Base-by-base conservation (phyloP, 2,797 vertebrate genomes). In the Notamacropus eugenii region DNA sequence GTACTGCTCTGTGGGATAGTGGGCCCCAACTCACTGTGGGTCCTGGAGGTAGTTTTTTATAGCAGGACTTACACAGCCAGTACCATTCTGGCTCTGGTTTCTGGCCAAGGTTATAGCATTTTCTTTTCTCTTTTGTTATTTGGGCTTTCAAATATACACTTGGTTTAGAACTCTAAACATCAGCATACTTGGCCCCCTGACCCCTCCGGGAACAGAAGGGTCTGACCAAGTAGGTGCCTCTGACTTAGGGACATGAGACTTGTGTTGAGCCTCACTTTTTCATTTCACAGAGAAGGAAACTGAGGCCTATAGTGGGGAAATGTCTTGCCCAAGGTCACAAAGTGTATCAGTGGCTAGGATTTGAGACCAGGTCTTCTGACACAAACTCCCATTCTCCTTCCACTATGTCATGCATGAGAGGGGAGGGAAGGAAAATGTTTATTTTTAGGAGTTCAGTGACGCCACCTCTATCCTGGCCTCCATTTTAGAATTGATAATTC, bases 401-500 rank as follows among this genome's bases (percentile, higher is more conserved):
- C 19, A 46, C 67, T 46, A 16, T 54, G 55, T 92, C 59, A 1
- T 34, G 5, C 59, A 1, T 34, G 5, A 0, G 27, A 34, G 55
- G 5, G 3, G 52, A 31, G 40, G 24, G 8, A 19, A 28, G 34
- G 40, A 55, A 13, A 31, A 55, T 22, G n/a, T 29, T 74, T 46
- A 52, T 87, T 93, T 92, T 54, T n/a, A n/a, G 57, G 4, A 14
- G 55, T 56, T 90, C 3, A 5, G 16, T 19, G 94, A 62, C 0
- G 0, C 50, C 59, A 54, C 54, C 62, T 55, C 67, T 4, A 1
- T 74, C 82, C 46, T 19, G n/a, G 5, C 57, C 93, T 93, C 91
- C 46, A 1, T 90, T 31, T 54, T 10, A 24, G 74, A 90, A 54
- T 24, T 93, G 97, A 96, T 92, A 62, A 31, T 55, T 62, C 90